phyloP scores from a whole-genome alignment of 2,888 invertebrate species.

The Luperina testacea region DNA sequence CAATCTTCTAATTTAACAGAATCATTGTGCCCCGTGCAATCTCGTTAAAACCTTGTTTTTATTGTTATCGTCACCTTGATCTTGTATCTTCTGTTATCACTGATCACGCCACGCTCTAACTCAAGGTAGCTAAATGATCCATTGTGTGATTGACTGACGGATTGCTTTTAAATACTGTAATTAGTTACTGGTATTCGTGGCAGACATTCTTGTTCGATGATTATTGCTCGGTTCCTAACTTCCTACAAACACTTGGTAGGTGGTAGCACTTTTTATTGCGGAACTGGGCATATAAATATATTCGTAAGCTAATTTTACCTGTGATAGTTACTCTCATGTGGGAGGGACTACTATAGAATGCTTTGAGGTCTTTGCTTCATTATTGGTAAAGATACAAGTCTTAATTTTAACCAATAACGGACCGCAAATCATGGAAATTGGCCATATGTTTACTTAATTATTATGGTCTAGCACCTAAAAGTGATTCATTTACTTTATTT shows the following conservation, averaged over 20 bases:
- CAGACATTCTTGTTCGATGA: background rate
- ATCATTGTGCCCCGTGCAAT: conserved; percentile 32
- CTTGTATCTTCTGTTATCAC: conserved; percentile 47
- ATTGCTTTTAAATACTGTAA: conserved; percentile 3
- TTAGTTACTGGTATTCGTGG: background rate
- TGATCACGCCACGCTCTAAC: conserved; percentile 17
- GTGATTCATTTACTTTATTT: background rate
- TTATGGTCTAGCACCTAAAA: background rate
- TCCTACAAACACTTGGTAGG: too few relatives aligned
- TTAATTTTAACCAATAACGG: background rate
- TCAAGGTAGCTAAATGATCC: conserved; percentile 11
- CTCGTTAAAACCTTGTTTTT: conserved; percentile 21
- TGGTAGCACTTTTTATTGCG: background rate
- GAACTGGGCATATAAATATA: background rate
- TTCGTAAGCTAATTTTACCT: background rate
- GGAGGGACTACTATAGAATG: background rate
- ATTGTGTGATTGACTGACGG: conserved; percentile 16
- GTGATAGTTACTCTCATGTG: background rate
- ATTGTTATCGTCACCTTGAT: conserved; percentile 56
- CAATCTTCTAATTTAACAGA: conserved; percentile 18
- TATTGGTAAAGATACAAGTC: background rate
- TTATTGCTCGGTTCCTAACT: background rate
- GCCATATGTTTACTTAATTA: background rate
- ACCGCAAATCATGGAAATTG: background rate
- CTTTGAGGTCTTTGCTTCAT: background rate